Evolutionary conservation across 2,888 invertebrate genomes (phyloP), one percentile per base, ranked within the genome.

Genomic region (Melipona bicolor): DNA sequence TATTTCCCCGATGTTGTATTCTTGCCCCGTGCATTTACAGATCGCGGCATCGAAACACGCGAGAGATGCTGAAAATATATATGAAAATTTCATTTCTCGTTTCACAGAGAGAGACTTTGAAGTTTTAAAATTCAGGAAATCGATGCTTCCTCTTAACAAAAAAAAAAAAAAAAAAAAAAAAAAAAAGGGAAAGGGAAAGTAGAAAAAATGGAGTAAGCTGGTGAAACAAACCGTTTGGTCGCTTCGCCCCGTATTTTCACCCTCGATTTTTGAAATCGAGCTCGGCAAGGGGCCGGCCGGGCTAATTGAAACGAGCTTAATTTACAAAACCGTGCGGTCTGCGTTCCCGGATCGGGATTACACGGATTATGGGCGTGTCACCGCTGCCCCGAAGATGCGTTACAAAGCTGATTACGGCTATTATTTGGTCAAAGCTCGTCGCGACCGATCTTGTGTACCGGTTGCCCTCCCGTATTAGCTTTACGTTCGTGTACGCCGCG

Each of bases 361-460:
- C 77, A 73, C 32, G 80, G 70, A 73, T 79, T 76, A 78, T 76
- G 56, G 69, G 69, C 36, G 61, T 61, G 62, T 76, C 79, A 24
- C 70, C 32, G 54, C 52, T 67, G 77, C 77, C 68, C 61, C 62
- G 71, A 85, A 87, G 88, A 87, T 73, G 75, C 82, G 74, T 67
- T 64, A 82, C 88, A 87, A 86, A 87, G 87, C 89, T 87, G 83
- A 89, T 89, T 89, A 83, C 83, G 71, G 77, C 89, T 87, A 89
- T 89, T 89, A 87, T 87, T 87, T 79, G 85, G 79, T 80, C 82
- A 83, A 86, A 81, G 82, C 81, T 77, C 64, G 77, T 56, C 65
- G 68, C 61, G 50, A 54, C 64, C 77, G 85, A 84, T 83, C 78
- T 73, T 76, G 77, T 52, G 50, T 61, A 19, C 61, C 27, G 50